Evolutionary conservation across 2,797 vertebrate genomes (phyloP), one percentile per base, ranked within the genome.

Genomic region (Danio jaintianensis): DNA sequence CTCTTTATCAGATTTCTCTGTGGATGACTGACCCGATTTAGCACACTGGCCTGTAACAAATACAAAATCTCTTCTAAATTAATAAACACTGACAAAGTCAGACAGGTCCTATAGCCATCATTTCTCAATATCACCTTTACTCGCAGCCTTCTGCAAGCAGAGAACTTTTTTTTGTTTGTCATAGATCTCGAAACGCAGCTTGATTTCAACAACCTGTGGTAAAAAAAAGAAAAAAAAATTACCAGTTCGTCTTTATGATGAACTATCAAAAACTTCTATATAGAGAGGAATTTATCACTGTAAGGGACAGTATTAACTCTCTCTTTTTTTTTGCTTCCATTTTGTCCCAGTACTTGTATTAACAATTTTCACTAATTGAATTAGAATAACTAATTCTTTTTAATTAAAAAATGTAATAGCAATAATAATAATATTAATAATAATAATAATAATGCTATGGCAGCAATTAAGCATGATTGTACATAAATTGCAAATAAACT

Each of bases 201-300:
- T 98, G 87, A 98, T 96, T 92, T 97, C 96, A 67, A 97, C 96
- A 85, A 98, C 96, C 97, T 98, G 88, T 53, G 8, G 12, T 38
- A 74, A 5, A n/a, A 12, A 0, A 48, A 3, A 47, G 5, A 53
- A 36, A 36, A 36, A 36, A 6, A 36, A 42, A 20, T 63, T 7
- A 13, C 3, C 29, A 29, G 29, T 29, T 29, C 3, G 29, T 3
- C 18, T 22, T 22, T 45, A 36, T 62, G 36, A 62, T 13, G 13
- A n/a, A 40, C 15, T 62, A 10, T 38, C 5, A 40, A 7, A n/a
- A 62, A 62, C 7, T 36, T n/a, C 15, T 36, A 62, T 4, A 40
- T 40, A 16, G 2, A 16, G 36, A 8, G 2, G 15, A 62, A 10
- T 0, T 62, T 40, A 7, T n/a, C 59, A 40, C 36, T 16, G 4